Conservation (phyloP, 2,888 invertebrate species). For the Drosophila heteroneura region DNA sequence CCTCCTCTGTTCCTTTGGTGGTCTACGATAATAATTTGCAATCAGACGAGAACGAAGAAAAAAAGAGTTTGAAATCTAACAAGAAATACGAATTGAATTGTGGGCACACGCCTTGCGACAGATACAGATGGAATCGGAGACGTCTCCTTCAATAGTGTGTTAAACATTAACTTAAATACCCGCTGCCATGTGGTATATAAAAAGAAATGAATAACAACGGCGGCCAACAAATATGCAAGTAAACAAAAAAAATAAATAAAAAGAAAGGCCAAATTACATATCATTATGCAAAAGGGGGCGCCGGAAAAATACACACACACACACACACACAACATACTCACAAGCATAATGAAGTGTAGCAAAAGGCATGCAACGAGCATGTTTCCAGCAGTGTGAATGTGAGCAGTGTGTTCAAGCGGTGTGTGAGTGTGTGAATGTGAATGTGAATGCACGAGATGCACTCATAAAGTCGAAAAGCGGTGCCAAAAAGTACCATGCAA, state of each 20-base stretch:
- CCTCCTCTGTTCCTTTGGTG: slow-evolving; percentile 7
- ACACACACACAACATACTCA: slow-evolving; percentile 16
- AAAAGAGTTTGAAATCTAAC: background rate
- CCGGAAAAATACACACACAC: slow-evolving; percentile 10
- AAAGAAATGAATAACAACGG: slow-evolving; percentile 27
- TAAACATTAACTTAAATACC: background rate
- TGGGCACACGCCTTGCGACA: background rate
- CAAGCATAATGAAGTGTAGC: slow-evolving; percentile 68
- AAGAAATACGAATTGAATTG: background rate
- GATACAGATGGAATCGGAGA: background rate
- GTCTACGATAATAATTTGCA: slow-evolving; percentile 71
- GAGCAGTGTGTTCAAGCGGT: background rate
- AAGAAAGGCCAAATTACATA: slow-evolving; percentile 74
- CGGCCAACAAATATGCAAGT: slow-evolving; percentile 46
- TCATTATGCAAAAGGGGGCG: slow-evolving; percentile 62
- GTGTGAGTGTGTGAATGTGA: background rate
- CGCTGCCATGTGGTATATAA: slow-evolving; percentile 1
- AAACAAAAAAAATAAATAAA: slow-evolving; percentile 42
- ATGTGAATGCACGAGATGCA: slow-evolving; percentile 23
- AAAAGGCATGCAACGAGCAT: slow-evolving; percentile 46
- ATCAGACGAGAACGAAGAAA: slow-evolving; percentile 47
- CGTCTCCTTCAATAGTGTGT: background rate
- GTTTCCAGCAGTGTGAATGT: slow-evolving; percentile 18
- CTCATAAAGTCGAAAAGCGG: slow-evolving; percentile 1
- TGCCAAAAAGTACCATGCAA: background rate